Conservation (phyloP, 2,113 vertebrate species). For the Mastomys natalensis region DNA sequence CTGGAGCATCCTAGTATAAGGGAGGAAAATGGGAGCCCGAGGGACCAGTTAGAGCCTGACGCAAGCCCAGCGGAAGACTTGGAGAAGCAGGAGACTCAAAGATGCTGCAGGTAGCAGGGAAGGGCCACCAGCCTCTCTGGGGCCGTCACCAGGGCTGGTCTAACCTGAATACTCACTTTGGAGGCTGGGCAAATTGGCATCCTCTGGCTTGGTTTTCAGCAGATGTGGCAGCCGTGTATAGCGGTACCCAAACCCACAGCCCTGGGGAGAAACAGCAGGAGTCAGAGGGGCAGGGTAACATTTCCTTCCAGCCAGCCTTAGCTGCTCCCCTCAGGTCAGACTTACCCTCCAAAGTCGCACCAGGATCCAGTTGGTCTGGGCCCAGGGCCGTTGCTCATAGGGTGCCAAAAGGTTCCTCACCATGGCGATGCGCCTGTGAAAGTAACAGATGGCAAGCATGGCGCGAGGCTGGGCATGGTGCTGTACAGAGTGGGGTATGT, state of each 20-base stretch:
- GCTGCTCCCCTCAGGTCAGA: background rate
- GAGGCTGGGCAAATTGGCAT: constrained; percentile 96
- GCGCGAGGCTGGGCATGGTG: background rate
- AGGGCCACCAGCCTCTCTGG: background rate
- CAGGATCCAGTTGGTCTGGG: constrained; percentile 99
- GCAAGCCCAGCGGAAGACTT: background rate
- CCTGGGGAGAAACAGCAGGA: constrained; percentile 84
- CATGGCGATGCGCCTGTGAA: constrained; percentile 94
- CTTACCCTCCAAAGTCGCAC: constrained; percentile 97
- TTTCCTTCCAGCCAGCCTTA: background rate
- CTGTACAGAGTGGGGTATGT: background rate
- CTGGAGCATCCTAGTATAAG: background rate
- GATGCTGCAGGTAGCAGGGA: background rate
- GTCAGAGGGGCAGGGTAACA: background rate
- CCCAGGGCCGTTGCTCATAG: constrained; percentile 98
- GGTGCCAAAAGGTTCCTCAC: constrained; percentile 98
- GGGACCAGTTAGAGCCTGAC: background rate
- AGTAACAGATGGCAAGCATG: accelerated
- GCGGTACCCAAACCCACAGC: constrained; percentile 98
- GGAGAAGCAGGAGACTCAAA: background rate
- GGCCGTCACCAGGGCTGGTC: background rate
- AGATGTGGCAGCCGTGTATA: constrained; percentile 98
- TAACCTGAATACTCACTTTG: constrained; percentile 92
- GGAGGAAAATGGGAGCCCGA: background rate
- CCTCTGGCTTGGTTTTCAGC: constrained; percentile 98